Conservation (phyloP, 2,797 vertebrate genomes). For the Phyllotis vaccarum region DNA sequence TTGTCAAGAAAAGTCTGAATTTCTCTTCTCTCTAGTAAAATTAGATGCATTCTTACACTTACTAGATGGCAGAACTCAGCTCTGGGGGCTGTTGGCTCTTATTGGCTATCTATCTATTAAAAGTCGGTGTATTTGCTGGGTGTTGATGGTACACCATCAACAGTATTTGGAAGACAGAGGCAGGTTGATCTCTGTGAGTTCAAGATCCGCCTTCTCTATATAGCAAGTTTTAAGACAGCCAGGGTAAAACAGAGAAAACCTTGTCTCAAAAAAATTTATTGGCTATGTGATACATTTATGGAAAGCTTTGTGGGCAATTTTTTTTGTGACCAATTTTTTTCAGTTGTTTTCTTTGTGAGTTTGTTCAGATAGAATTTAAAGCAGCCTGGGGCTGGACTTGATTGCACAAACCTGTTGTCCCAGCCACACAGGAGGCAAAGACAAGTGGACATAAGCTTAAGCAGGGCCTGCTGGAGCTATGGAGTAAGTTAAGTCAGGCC, state of each 20-base stretch:
- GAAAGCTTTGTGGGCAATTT: background rate
- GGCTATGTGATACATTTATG: background rate
- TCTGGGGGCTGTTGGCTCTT: background rate
- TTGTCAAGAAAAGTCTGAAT: background rate
- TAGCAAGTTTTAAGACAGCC: background rate
- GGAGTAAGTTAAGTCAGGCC: background rate
- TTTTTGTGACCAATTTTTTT: background rate
- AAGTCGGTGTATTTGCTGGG: background rate
- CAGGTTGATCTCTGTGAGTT: background rate
- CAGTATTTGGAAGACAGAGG: background rate
- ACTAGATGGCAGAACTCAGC: background rate
- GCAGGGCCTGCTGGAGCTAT: background rate
- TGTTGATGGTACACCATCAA: background rate
- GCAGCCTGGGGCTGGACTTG: background rate
- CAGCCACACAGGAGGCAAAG: background rate
- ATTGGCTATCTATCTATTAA: background rate
- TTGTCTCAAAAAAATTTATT: background rate
- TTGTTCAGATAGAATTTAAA: background rate
- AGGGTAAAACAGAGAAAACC: background rate
- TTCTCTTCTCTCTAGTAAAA: conserved; percentile 21
- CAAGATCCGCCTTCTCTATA: background rate
- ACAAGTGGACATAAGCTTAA: background rate
- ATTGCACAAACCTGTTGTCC: background rate
- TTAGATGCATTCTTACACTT: background rate
- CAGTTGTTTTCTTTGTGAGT: background rate